A percentile compares a stretch with the other conserved stretches of the same genome.
Evolutionary conservation across 2,113 vertebrate species (phyloP).

Genomic region (Nettapus auritus): DNA sequence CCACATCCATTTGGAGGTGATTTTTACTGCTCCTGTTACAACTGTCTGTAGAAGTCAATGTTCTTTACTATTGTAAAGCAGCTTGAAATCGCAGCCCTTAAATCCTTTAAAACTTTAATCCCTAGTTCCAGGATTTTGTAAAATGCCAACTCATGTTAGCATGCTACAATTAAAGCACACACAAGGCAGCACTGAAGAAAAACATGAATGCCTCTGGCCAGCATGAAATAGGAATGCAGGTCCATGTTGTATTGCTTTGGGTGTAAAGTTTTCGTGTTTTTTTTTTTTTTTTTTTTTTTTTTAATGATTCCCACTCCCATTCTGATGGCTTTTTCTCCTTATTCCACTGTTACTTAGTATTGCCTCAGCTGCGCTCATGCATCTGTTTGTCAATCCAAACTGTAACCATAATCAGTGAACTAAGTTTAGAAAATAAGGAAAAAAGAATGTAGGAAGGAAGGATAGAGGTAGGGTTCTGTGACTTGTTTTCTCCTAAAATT

Average conservation of each 20-base stretch:
- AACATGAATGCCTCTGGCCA: not conserved
- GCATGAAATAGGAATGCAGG: not conserved
- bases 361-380: not conserved
- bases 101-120: conserved; percentile 20
- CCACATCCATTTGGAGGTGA: not conserved
- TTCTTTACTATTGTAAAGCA: conserved; percentile 1
- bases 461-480: not conserved
- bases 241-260: not conserved
- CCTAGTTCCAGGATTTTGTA: not conserved
- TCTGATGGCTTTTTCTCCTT: not conserved
- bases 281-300: not conserved
- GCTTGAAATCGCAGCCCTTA: not conserved
- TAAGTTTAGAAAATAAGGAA: not conserved
- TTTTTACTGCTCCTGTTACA: not conserved
- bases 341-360: not conserved
- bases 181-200: not conserved
- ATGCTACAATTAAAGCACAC: conserved; percentile 2
- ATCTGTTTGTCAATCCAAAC: not conserved
- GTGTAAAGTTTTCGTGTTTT: not conserved
- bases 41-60: not conserved
- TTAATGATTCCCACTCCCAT: not conserved
- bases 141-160: not conserved
- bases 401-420: not conserved
- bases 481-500: not conserved
- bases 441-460: not conserved